A percentile compares a stretch with the other conserved stretches of the same genome.
Conservation (phyloP, 2,888 invertebrate genomes). For the Lomographa bimaculata region DNA sequence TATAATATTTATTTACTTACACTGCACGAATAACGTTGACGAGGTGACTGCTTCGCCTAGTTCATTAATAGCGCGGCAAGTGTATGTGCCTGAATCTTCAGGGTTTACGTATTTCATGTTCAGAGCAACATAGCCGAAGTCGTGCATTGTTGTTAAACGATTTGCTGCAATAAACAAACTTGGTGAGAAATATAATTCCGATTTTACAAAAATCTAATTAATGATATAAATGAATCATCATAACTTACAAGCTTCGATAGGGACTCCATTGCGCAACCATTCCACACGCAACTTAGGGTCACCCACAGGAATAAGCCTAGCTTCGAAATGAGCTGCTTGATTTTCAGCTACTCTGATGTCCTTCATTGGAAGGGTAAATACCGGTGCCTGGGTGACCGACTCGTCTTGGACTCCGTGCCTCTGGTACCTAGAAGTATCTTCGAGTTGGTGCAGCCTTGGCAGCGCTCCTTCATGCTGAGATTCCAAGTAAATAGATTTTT, state of each 20-base stretch:
- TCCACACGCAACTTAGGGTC: slow-evolving; percentile 96
- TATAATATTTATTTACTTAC: slow-evolving; percentile 85
- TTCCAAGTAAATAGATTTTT: slow-evolving; percentile 93
- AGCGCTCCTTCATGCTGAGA: slow-evolving; percentile 95
- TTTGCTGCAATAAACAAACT: slow-evolving; percentile 84
- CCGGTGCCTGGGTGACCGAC: slow-evolving; percentile 92
- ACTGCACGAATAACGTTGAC: slow-evolving; percentile 94
- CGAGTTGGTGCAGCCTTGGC: slow-evolving; percentile 91
- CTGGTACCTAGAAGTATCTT: slow-evolving; percentile 90
- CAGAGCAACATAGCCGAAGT: slow-evolving; percentile 98
- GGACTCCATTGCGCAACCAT: slow-evolving; percentile 96
- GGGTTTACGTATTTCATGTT: slow-evolving; percentile 97
- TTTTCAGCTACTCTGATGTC: slow-evolving; percentile 94
- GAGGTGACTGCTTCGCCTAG: slow-evolving; percentile 98
- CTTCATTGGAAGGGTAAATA: slow-evolving; percentile 95
- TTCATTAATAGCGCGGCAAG: slow-evolving; percentile 95
- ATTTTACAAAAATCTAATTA: no score
- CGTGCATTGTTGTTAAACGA: slow-evolving; percentile 96
- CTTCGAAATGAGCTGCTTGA: slow-evolving; percentile 97
- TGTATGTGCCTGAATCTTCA: slow-evolving; percentile 98
- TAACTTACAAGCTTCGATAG: slow-evolving; percentile 92
- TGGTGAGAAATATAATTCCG: no score
- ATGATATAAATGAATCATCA: no score
- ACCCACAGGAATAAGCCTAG: slow-evolving; percentile 96
- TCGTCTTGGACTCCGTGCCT: slow-evolving; percentile 90